phyloP scores from a whole-genome alignment of 2,113 vertebrate species.

The Condylura cristata region DNA sequence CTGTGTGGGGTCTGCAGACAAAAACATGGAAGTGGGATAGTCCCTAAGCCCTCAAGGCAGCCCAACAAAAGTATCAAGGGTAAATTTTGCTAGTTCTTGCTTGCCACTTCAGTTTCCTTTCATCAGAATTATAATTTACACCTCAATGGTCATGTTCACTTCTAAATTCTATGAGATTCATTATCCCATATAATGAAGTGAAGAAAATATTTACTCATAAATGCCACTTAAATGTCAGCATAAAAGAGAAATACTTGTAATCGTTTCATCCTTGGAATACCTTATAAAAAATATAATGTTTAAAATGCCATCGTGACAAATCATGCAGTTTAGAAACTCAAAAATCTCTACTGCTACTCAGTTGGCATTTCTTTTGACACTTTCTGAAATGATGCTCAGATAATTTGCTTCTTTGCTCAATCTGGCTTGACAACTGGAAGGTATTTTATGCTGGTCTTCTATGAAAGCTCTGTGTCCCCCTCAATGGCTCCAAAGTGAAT shows the following conservation, averaged over 20 bases:
- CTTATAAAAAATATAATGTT: constrained; percentile 49
- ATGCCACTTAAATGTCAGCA: constrained; percentile 45
- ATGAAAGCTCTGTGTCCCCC: not conserved
- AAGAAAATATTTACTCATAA: constrained; percentile 30
- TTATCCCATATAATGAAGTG: not conserved
- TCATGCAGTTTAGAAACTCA: constrained; percentile 15
- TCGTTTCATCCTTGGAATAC: constrained; percentile 15
- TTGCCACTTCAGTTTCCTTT: not conserved
- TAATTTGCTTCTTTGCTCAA: constrained; percentile 52
- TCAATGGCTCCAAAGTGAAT: not conserved
- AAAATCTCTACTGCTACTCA: constrained; percentile 2
- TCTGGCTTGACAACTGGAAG: constrained; percentile 44
- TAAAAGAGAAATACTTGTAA: not conserved
- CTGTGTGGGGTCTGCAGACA: fast-evolving
- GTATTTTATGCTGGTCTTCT: constrained; percentile 50
- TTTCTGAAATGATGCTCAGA: constrained; percentile 63
- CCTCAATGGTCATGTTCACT: not conserved
- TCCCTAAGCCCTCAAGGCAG: not conserved
- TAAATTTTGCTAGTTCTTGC: not conserved
- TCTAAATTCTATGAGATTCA: not conserved
- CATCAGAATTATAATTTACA: constrained; percentile 20
- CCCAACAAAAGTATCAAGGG: not conserved
- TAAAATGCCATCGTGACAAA: constrained; percentile 37
- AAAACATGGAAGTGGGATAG: fast-evolving
- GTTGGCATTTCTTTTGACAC: constrained; percentile 61